Evolutionary conservation across 2,888 invertebrate species (phyloP), one percentile per base, ranked within the genome.

Genomic region (Eledone cirrhosa): DNA sequence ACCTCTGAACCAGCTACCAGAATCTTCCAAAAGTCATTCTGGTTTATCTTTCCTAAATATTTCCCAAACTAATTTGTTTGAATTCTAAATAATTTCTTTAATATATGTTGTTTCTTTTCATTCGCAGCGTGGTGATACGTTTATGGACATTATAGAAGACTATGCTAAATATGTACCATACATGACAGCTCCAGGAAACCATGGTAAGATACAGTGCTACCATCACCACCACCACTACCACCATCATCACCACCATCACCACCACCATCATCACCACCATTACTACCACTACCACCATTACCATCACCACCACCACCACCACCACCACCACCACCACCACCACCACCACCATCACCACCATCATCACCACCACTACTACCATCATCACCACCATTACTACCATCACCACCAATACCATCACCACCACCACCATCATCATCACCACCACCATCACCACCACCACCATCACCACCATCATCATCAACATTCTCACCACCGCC

Each of bases 171-270:
- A 83, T 63, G 79, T 87, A n/a, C 86, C 87, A 0, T 85, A 87
- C 78, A 83, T 88, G 86, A 86, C 86, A 14, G 79, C 84, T 5
- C 86, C 87, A 14, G 87, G 87, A 48, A 86, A 86, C 79, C 87
- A 88, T 83, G 87, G 87, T 87, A 82, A 82, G 80, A 79, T 22
- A 33, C 7, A 11, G 47, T 31, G 59, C n/a, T 7, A 5, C n/a
- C n/a, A 31, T 63, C 22, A 24, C 14, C n/a, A 22, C 27, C 22
- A 22, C 24, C 24, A 48, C 59, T 59, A 59, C 59, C n/a, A 59
- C 59, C 59, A 59, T n/a, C n/a, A 59, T n/a, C n/a, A 59, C 59
- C n/a, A 59, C 59, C n/a, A 59, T n/a, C n/a, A 59, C 59, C n/a
- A 59, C 59, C n/a, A 59, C 59, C 59, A 59, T n/a, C n/a, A 59